Evolutionary conservation across 2,888 invertebrate genomes (phyloP).

Genomic region (Myopa testacea): DNA sequence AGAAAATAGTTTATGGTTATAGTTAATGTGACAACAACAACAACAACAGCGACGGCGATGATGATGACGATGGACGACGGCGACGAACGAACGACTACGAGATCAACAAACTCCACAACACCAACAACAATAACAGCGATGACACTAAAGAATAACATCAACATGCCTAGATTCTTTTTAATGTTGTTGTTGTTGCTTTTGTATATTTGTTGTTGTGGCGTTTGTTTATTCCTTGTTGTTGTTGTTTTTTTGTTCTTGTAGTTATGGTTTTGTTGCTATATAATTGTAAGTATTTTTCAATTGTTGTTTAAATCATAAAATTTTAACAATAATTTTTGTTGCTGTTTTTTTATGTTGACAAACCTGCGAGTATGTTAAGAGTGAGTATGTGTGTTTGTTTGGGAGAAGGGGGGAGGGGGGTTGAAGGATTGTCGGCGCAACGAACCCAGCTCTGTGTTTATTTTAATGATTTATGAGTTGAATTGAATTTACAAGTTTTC

Average conservation of each 20-base stretch:
- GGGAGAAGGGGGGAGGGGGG: not conserved
- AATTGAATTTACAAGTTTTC: slow-evolving; percentile 24
- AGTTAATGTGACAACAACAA: not conserved
- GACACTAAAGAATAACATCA: too few relatives aligned
- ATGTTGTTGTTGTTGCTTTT: too few relatives aligned
- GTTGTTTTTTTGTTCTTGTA: too few relatives aligned
- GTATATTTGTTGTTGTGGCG: too few relatives aligned
- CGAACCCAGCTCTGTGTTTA: not conserved
- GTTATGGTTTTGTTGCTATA: too few relatives aligned
- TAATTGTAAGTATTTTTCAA: not conserved
- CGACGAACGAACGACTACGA: too few relatives aligned
- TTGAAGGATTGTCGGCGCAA: not conserved
- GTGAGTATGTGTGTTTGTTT: not conserved
- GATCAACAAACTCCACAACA: not conserved
- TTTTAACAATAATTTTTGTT: slow-evolving; percentile 14
- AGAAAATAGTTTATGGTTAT: too few relatives aligned
- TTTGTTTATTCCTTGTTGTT: too few relatives aligned
- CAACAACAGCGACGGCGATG: too few relatives aligned
- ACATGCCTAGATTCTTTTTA: too few relatives aligned
- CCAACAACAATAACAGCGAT: too few relatives aligned
- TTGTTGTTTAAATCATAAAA: slow-evolving; percentile 15
- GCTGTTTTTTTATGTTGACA: not conserved
- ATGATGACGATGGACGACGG: too few relatives aligned
- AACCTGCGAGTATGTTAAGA: not conserved
- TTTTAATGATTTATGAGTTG: slow-evolving; percentile 22